These are phyloP conservation scores for Hydroisotoma schaefferi DNA, from an alignment of 2,888 invertebrate species.

Conservation along the genomic window DNA sequence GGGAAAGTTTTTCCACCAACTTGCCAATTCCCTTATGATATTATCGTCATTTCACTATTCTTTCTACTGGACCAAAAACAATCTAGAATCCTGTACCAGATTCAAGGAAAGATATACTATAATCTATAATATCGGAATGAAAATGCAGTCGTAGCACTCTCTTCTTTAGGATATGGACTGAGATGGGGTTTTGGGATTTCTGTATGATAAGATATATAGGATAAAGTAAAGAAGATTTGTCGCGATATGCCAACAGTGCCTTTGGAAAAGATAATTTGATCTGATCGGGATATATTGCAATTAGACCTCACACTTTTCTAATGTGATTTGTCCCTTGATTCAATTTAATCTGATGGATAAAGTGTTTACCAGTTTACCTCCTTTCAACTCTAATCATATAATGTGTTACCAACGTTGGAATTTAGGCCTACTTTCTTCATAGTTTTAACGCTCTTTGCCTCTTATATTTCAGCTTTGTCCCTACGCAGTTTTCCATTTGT, in stretches of 20 bases:
- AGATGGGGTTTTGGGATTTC: neutral
- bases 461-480: neutral
- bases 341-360: conserved; percentile 2
- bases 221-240: neutral
- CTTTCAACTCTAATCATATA: too few species aligned
- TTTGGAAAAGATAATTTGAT: conserved; percentile 10
- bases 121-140: too few species aligned
- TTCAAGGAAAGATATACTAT: too few species aligned
- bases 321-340: conserved; percentile 10
- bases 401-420: neutral
- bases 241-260: neutral
- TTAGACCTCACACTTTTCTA: conserved; percentile 3
- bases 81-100: too few species aligned
- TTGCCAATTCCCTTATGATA: conserved; percentile 31
- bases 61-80: too few species aligned
- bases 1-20: conserved; percentile 25
- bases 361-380: conserved; percentile 2
- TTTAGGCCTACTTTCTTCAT: neutral
- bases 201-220: neutral
- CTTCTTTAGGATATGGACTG: too few species aligned
- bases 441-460: neutral
- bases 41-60: conserved; percentile 11
- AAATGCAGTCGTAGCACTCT: too few species aligned
- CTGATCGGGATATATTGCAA: conserved; percentile 14
- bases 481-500: neutral